Conservation (phyloP, 1,140 invertebrate species). For the Solenopsis invicta region DNA sequence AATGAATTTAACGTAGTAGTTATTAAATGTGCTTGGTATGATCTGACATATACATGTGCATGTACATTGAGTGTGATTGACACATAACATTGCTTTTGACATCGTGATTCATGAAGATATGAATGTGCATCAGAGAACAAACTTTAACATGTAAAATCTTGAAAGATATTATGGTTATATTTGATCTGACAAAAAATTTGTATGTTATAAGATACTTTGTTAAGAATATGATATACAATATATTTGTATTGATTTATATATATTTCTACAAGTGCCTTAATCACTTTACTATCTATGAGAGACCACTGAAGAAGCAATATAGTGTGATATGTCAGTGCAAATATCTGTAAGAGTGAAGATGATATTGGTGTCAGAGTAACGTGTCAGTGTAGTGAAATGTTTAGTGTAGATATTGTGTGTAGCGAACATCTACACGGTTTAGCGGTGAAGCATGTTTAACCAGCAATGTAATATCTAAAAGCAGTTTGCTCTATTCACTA, state of each 20-base stretch:
- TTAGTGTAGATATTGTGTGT: conserved; percentile 43
- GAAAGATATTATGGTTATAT: not conserved
- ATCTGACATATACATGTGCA: not conserved
- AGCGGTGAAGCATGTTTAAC: conserved; percentile 66
- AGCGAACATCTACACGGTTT: conserved; percentile 56
- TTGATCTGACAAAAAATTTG: not conserved
- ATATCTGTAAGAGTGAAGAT: conserved; percentile 19
- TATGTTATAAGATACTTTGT: not conserved
- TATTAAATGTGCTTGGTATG: not conserved
- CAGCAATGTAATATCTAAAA: conserved; percentile 72
- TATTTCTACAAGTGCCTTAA: conserved; percentile 26
- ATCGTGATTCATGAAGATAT: not conserved
- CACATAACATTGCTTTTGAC: conserved; percentile 17
- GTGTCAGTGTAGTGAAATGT: conserved; percentile 44
- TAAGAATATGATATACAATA: conserved; percentile 1
- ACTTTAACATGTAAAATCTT: conserved; percentile 7
- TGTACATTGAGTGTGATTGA: conserved; percentile 6
- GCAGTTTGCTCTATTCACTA: conserved; percentile 75
- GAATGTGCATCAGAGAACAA: not conserved
- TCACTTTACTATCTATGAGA: conserved; percentile 3
- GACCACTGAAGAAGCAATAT: conserved; percentile 6
- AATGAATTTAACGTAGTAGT: not conserved
- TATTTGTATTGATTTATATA: conserved; percentile 1
- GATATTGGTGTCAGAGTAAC: not conserved
- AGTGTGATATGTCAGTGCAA: not conserved